Base-by-base conservation (phyloP, 2,797 vertebrate genomes). In the Garrulus glandarius region DNA sequence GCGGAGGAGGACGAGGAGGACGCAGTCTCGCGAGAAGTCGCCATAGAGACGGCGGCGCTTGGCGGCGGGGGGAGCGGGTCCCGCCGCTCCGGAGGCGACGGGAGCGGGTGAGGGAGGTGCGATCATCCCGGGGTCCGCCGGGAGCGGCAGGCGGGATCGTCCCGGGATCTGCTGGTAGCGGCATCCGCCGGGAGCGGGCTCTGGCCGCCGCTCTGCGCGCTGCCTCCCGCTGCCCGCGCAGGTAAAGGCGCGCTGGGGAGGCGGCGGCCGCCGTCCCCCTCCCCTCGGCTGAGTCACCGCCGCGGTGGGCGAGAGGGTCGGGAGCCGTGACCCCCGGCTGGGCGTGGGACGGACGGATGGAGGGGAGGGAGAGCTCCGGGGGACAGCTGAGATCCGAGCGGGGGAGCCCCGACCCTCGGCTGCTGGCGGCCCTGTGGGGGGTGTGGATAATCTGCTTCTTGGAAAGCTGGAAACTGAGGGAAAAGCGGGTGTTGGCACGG, bases 11-110 rank as follows among this genome's bases (percentile, higher is more conserved):
- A 72, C 59, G 77, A 44, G 13, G 67, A 49, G 20, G 26, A 37
- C 11, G 53, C 92, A 96, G 17, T 98, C 92, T 98, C 98, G 98
- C 98, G 98, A 79, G 97, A 98, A 92, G 98, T 98, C 86, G 67
- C 98, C 96, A 98, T 98, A 98, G 98, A 96, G 96, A 98, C 97
- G 10, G 95, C 57, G 60, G 86, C 74, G 95, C 95, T 95, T 89
- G 52, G n/a, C 29, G 4, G 67, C 20, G 37, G 65, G 75, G 87
- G 27, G 37, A 63, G 59, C 37, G n/a, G 61, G 43, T 5, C 39
- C 27, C 2, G 52, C 52, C 7, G 83, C 64, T 59, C 2, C 37
- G 4, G 61, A 32, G 55, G 79, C 27, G 27, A 18, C 16, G n/a
- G 75, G 24, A 34, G 43, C 9, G 63, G 77, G 47, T 21, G 46